Percentiles rank a stretch among this genome's conserved stretches.
Conservation (phyloP, 2,113 vertebrate genomes). For the Coryphaenoides rupestris region DNA sequence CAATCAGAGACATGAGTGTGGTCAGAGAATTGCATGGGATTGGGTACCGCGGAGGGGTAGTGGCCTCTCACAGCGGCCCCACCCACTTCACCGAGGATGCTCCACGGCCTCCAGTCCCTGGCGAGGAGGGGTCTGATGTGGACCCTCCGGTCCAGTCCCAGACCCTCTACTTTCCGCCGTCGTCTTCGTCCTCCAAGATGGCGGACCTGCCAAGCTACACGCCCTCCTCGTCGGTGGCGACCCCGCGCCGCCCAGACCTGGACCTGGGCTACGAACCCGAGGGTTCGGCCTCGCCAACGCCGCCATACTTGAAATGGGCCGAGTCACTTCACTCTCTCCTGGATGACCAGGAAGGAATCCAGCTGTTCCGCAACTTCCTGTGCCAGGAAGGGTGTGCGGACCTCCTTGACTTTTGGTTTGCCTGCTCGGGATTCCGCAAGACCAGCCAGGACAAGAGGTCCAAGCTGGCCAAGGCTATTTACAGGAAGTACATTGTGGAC, state of each 20-base stretch:
- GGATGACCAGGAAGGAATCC: conserved; percentile 93
- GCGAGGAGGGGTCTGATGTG: conserved; percentile 82
- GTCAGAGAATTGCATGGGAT: conserved; percentile 83
- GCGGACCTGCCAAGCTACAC: conserved; percentile 76
- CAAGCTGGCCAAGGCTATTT: conserved; percentile 94
- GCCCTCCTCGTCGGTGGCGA: conserved; percentile 68
- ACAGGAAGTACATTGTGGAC: conserved; percentile 92
- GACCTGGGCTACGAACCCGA: conserved; percentile 95
- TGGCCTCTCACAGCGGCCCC: conserved; percentile 50
- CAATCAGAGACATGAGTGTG: conserved; percentile 75
- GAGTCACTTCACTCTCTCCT: conserved; percentile 91
- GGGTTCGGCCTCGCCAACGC: conserved; percentile 89
- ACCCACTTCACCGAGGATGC: conserved; percentile 92
- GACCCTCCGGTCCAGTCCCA: conserved; percentile 66
- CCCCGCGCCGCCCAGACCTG: conserved; percentile 84
- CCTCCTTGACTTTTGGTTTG: conserved; percentile 97
- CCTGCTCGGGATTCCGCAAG: conserved; percentile 93
- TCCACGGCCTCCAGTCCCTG: conserved; percentile 91
- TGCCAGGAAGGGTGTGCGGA: conserved; percentile 87
- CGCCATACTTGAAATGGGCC: conserved; percentile 91
- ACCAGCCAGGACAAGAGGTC: conserved; percentile 83
- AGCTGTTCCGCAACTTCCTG: conserved; percentile 90
- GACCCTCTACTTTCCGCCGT: conserved; percentile 62
- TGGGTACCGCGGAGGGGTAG: conserved; percentile 79
- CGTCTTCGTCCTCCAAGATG: conserved; percentile 76